These are phyloP conservation scores for Aradophagus sp. DNA, from an alignment of 1,140 invertebrate genomes.

Conservation along the genomic window DNA sequence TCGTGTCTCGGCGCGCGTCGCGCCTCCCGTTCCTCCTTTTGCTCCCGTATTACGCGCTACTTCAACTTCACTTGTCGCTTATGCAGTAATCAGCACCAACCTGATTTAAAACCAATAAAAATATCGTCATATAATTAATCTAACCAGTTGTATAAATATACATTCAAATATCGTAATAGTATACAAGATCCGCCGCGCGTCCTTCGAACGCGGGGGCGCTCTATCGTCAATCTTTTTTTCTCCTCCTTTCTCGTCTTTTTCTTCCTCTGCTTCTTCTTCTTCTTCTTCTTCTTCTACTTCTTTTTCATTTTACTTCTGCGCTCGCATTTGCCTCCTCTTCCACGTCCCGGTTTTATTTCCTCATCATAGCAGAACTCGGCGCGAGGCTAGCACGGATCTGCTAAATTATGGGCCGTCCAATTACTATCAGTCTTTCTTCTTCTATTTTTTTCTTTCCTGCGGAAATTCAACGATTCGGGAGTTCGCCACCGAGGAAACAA, in stretches of 20 bases:
- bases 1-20: neutral
- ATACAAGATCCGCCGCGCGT: slow-evolving; percentile 70
- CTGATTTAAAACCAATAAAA: slow-evolving; percentile 74
- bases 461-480: slow-evolving; percentile 18
- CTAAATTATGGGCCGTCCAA: slow-evolving; percentile 42
- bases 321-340: slow-evolving; percentile 3
- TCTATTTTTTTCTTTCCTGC: neutral
- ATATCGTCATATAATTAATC: slow-evolving; percentile 73
- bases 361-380: slow-evolving; percentile 2
- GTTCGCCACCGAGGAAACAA: neutral
- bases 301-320: slow-evolving; percentile 26
- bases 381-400: slow-evolving; percentile 40
- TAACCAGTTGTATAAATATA: slow-evolving; percentile 74
- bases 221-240: slow-evolving; percentile 54
- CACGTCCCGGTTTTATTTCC: neutral
- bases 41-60: neutral
- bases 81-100: slow-evolving; percentile 74
- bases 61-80: slow-evolving; percentile 39
- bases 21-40: neutral
- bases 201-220: slow-evolving; percentile 40
- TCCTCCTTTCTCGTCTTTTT: slow-evolving; percentile 4
- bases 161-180: slow-evolving; percentile 74
- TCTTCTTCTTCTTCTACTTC: slow-evolving; percentile 4
- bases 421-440: slow-evolving; percentile 36
- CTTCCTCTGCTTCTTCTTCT: slow-evolving; percentile 23